Evolutionary conservation across 2,888 invertebrate genomes (phyloP), one percentile per base, ranked within the genome.

Genomic region (Apodemia zela): DNA sequence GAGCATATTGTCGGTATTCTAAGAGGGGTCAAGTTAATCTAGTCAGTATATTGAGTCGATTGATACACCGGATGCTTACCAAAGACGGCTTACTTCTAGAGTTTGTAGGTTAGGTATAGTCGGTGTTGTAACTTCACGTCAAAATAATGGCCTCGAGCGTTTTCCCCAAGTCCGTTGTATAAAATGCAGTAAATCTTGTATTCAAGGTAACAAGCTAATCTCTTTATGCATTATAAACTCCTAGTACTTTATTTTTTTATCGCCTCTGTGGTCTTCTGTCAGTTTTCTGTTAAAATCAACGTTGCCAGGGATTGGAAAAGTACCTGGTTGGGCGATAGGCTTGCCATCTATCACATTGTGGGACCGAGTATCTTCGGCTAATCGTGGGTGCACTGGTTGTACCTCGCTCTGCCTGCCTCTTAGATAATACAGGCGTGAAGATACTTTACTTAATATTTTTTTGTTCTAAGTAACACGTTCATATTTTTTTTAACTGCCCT

Each of bases 61-160:
- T 90, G 89, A 82, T 65, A 71, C 73, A 77, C 88, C 88, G 89
- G 89, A 89, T 87, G 87, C 83, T 87, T 87, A 76, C 85, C 79
- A 86, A 89, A 89, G 89, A 89, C 82, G 85, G 75, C 78, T 69
- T 64, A 65, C 69, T 66, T 68, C 68, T 70, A 70, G 68, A 67
- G 72, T 71, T 73, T 69, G 68, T 70, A 69, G 72, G 72, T 72
- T 71, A 71, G 70, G 70, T 71, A 70, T 70, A 67, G 73, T 71
- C 73, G 73, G 71, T 71, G 65, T 70, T 67, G 71, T 64, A 71
- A 71, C 66, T 66, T 66, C 60, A 60, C 66, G 66, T 65, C 70
- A 64, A 67, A 67, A 66, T 63, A 54, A 57, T 59, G 64, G 62
- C 67, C 67, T 51, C 59, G 59, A 59, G 21, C 45, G 59, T 59